Percentiles rank a stretch among this genome's conserved stretches.
Conservation (phyloP, 2,797 vertebrate genomes). For the Otolemur crassicaudatus region DNA sequence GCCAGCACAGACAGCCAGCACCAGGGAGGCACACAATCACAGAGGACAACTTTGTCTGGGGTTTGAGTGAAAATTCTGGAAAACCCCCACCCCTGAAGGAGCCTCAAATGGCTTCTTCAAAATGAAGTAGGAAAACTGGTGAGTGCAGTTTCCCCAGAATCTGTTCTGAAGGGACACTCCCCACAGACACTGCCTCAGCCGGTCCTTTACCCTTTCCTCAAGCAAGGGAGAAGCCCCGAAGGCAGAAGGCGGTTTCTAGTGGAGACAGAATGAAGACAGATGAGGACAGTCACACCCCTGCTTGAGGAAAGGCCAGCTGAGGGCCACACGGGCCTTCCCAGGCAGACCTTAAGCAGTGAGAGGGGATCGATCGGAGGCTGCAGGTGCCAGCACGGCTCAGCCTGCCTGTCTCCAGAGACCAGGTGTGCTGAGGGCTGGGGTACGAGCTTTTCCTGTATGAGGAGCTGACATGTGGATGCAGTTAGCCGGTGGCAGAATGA, state of each 20-base stretch:
- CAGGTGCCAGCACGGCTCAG: not conserved
- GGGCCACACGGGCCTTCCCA: not conserved
- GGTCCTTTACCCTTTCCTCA: not conserved
- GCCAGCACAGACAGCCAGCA: not conserved
- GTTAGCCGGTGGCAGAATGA: not conserved
- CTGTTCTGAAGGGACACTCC: not conserved
- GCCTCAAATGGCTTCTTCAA: not conserved
- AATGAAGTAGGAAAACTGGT: not conserved
- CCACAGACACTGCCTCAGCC: not conserved
- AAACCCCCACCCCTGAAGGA: not conserved
- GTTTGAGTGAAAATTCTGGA: not conserved
- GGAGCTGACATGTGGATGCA: too few relatives aligned
- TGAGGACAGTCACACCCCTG: too few relatives aligned
- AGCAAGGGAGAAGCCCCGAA: accelerated
- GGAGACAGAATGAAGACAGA: not conserved
- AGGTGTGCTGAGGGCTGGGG: not conserved
- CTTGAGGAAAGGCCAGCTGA: not conserved
- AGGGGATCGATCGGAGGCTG: too few relatives aligned
- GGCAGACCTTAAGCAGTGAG: not conserved
- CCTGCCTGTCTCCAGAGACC: not conserved
- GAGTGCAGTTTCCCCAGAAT: accelerated
- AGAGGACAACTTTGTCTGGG: too few relatives aligned
- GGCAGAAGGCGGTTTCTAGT: not conserved
- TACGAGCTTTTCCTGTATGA: not conserved
- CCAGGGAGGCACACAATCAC: not conserved